These are phyloP conservation scores for Pyxicephalus adspersus DNA, from an alignment of 2,113 vertebrate species.

Conservation along the genomic window DNA sequence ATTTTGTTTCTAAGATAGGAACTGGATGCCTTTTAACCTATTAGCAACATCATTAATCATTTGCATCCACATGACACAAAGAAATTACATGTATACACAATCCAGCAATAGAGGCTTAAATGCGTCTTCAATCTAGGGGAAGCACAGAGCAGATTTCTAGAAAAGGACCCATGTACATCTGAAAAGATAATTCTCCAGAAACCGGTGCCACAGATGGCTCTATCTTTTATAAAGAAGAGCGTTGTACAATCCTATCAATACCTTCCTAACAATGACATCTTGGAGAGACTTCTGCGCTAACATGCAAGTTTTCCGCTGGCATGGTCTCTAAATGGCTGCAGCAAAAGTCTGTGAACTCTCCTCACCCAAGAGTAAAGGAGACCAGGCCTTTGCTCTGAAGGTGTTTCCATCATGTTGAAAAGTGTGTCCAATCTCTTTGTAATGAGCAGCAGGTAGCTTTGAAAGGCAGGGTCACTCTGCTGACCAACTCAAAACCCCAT, in stretches of 20 bases:
- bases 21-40: slow-evolving; percentile 21
- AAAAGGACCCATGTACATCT: slow-evolving; percentile 7
- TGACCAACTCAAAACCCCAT: slow-evolving; percentile 73
- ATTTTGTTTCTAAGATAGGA: slow-evolving; percentile 15
- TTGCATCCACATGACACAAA: slow-evolving; percentile 39
- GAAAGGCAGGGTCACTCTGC: slow-evolving; percentile 74
- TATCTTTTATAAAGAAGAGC: slow-evolving; percentile 30
- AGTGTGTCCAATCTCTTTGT: slow-evolving; percentile 91
- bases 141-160: slow-evolving; percentile 8
- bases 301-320: rapidly evolving
- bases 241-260: slow-evolving; percentile 10
- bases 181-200: slow-evolving; percentile 35
- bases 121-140: slow-evolving; percentile 7
- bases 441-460: slow-evolving; percentile 92
- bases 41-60: slow-evolving; percentile 47
- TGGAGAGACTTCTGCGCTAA: slow-evolving; percentile 2
- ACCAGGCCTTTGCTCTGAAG: slow-evolving; percentile 62
- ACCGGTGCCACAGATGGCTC: slow-evolving; percentile 50
- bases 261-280: not conserved
- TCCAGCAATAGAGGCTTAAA: slow-evolving; percentile 15
- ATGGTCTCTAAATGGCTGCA: slow-evolving; percentile 22
- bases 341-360: slow-evolving; percentile 47
- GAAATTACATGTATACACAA: slow-evolving; percentile 50
- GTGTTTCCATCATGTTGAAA: slow-evolving; percentile 84
- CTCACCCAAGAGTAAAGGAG: slow-evolving; percentile 25